Evolutionary conservation across 2,113 vertebrate species (phyloP), one percentile per base, ranked within the genome.

Genomic region (Oryzias javanicus): DNA sequence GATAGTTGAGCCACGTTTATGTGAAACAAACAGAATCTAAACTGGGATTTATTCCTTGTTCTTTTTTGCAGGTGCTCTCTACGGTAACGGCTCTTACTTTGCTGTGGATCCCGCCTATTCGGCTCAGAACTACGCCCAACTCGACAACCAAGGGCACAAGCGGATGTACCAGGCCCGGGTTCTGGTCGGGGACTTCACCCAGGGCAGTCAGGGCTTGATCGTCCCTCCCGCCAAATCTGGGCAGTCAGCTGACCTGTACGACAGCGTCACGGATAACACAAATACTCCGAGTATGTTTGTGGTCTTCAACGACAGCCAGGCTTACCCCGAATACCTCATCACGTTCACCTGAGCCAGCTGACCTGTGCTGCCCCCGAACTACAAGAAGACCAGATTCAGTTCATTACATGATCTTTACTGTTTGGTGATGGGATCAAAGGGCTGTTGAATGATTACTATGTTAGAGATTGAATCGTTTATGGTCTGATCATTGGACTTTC

Each of bases 301-400:
- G 0, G 80, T 93, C 51, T 95, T 94, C 73, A 81, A 70, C 54
- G 94, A 95, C 49, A 76, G 86, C 18, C 91, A 93, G 64, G 93
- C 94, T 1, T 95, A 96, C 53, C 94, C 94, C 13, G 92, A 94
- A 55, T 92, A 94, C 47, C 83, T 96, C 0, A 93, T 94, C 78
- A 93, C 91, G 14, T 94, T 94, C 52, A 80, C 16, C 3, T 87
- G 1, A 82, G 35, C 8, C 35, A 12, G 7, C 35, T 35, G 35
- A 35, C 2, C 35, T 35, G 35, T 35, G 8, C 35, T 12, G 35
- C 35, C 12, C 35, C 10, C 8, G 2, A 12, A 35, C 2, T 35
- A 35, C 35, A 10, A 35, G 35, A 35, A 35, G 10, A 12, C 8
- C 3, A 2, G 8, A 3, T 35, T 12, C 35, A 35, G 35, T 12